phyloP scores from a whole-genome alignment of 2,797 vertebrate species.

The Linurgus olivaceus region DNA sequence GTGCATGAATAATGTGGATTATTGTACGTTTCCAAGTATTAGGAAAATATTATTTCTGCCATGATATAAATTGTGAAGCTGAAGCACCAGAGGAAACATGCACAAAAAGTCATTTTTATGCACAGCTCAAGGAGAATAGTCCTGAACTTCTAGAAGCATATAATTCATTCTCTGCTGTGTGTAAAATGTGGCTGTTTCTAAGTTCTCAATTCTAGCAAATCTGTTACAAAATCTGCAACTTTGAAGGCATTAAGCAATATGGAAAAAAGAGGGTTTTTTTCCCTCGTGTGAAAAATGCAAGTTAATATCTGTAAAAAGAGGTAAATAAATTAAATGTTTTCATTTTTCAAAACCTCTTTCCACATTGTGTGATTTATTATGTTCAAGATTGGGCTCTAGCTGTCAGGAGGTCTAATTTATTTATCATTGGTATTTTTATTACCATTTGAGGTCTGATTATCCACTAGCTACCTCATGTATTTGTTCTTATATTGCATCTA shows the following conservation, averaged over 20 bases:
- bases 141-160: neutral
- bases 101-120: neutral
- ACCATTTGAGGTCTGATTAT: neutral
- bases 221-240: neutral
- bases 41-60: slow-evolving; percentile 41
- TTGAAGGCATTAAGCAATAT: neutral
- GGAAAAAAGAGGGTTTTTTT: accelerated
- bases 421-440: neutral
- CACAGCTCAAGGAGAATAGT: neutral
- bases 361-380: neutral
- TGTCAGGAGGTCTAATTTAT: neutral
- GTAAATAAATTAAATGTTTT: neutral
- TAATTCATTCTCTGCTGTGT: neutral
- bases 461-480: neutral
- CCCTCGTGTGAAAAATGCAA: neutral
- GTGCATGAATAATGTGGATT: neutral
- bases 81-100: neutral
- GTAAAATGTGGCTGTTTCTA: neutral
- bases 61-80: neutral
- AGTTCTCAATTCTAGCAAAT: neutral
- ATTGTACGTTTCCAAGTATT: neutral
- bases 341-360: neutral
- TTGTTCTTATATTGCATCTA: neutral
- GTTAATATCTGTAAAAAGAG: neutral
- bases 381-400: neutral